Evolutionary conservation across 2,797 vertebrate genomes (phyloP).

Genomic region (Meriones psammophilus): DNA sequence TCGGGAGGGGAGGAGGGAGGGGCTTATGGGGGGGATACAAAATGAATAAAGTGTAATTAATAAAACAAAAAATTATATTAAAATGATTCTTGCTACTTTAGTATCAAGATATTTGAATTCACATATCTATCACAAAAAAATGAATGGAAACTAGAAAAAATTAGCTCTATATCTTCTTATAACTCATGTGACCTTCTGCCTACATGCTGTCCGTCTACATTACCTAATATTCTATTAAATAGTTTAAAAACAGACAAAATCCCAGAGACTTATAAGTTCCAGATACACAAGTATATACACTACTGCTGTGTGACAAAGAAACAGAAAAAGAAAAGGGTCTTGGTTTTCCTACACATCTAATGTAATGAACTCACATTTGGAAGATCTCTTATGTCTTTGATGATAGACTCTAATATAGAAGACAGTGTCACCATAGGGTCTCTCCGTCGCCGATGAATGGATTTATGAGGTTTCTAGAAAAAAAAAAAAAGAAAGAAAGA

Average conservation of each 20-base stretch:
- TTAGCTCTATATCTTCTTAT: neutral
- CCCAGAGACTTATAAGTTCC: conserved; percentile 13
- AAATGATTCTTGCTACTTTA: neutral
- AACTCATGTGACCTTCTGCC: neutral
- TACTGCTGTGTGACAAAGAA: conserved; percentile 44
- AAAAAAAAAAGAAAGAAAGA: conserved; percentile 25
- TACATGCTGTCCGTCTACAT: neutral
- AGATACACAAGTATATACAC: neutral
- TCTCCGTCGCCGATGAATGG: conserved; percentile 97
- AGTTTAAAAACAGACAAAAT: conserved; percentile 5
- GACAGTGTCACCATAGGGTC: conserved; percentile 99
- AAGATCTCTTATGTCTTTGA: conserved; percentile 98
- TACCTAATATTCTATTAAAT: conserved; percentile 33
- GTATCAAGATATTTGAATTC: neutral
- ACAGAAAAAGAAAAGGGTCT: conserved; percentile 45
- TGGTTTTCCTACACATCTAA: conserved; percentile 42
- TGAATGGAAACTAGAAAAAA: neutral
- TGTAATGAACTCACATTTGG: conserved; percentile 92
- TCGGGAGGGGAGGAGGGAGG: no score
- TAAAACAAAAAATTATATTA: no score
- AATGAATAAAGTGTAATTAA: no score
- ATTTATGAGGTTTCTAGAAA: conserved; percentile 96
- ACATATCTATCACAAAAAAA: neutral
- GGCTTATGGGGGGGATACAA: no score
- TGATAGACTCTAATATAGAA: conserved; percentile 97